These are phyloP conservation scores for Burhinus bistriatus DNA, from an alignment of 2,113 vertebrate genomes.

Conservation along the genomic window DNA sequence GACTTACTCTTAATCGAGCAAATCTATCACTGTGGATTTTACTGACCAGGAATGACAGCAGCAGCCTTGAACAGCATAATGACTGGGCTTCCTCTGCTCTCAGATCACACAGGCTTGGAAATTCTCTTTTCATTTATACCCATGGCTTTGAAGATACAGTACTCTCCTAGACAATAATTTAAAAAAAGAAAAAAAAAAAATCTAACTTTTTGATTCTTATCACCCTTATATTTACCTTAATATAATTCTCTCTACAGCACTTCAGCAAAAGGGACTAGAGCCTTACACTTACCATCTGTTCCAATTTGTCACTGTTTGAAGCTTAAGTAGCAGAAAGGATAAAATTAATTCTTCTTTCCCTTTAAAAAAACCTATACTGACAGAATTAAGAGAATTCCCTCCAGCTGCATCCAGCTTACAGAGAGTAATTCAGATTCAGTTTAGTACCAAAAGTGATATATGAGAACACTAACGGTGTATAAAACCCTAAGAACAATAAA, in stretches of 20 bases:
- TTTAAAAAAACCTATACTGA: background rate
- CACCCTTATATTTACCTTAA: background rate
- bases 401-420: background rate
- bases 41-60: background rate
- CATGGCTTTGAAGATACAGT: background rate
- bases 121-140: background rate
- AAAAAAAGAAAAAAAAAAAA: too few relatives aligned
- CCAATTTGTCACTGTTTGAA: background rate
- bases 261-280: background rate
- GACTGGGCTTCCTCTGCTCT: background rate
- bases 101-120: background rate
- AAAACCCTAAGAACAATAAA: background rate
- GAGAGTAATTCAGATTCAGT: background rate
- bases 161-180: background rate
- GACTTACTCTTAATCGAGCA: background rate
- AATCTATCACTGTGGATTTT: background rate
- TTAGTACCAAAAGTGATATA: background rate
- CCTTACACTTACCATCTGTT: background rate
- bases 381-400: background rate
- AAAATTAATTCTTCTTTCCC: background rate
- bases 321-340: background rate
- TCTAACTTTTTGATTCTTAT: background rate
- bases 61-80: background rate
- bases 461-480: accelerated
- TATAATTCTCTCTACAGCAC: background rate